Evolutionary conservation across 2,797 vertebrate species (phyloP), one percentile per base, ranked within the genome.

Genomic region (Distichodus sexfasciatus): DNA sequence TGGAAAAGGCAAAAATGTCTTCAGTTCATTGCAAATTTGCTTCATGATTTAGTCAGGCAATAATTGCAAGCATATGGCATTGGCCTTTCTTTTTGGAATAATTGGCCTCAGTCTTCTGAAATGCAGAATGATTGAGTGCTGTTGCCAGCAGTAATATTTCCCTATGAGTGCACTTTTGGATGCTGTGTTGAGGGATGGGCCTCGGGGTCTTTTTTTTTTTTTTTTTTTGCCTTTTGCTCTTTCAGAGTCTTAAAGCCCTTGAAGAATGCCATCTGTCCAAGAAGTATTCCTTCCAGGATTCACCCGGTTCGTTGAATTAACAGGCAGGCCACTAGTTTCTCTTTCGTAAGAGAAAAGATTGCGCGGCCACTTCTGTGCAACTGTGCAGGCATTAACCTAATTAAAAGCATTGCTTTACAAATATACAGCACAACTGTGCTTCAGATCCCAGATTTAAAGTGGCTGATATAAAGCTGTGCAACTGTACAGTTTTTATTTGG

Each of bases 291-390:
- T 83, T 80, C 79, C 81, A 70, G 83, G 84, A 87, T 71, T 85
- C 83, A 35, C 50, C 82, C 63, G 76, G 65, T 81, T 70, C 74
- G 77, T 81, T 82, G 74, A 86, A 75, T 82, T 60, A 62, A 74
- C 74, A 75, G 73, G 72, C 75, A 78, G 78, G 26, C 78, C 78
- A 70, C 76, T 85, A 83, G 77, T 79, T 81, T 74, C 71, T 77
- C 77, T 69, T 58, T 60, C 74, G n/a, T 43, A 70, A 61, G 82
- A 79, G 15, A n/a, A 44, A 66, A 12, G 24, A 78, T 21, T 36
- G 73, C 81, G 87, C 85, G 82, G 86, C 79, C 81, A 72, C 84
- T 78, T 80, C 83, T 87, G 86, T n/a, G 85, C 89, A 91, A 89
- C 79, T 91, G 90, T 88, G 77, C 81, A 81, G 66, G 81, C 60